Percentiles rank a stretch among this genome's conserved stretches.
Evolutionary conservation across 2,888 invertebrate species (phyloP).

Genomic region (Autographa pulchrina): DNA sequence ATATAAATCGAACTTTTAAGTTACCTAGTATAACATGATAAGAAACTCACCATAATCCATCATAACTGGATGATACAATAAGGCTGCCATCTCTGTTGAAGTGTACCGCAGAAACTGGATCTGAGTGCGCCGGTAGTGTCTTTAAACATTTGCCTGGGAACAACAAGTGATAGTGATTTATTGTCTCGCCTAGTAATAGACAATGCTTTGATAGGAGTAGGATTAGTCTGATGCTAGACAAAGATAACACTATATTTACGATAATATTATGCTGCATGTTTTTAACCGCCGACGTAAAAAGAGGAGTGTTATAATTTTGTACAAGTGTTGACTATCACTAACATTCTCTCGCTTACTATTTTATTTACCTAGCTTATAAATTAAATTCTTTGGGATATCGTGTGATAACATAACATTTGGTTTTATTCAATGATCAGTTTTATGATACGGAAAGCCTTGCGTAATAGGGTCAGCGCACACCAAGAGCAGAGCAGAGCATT

Average conservation of each 20-base stretch:
- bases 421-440: not conserved
- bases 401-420: not conserved
- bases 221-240: too few species aligned
- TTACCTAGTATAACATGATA: not conserved
- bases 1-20: not conserved
- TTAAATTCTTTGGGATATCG: too few species aligned
- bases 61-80: conserved; percentile 99
- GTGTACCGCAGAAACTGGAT: conserved; percentile 99
- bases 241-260: too few species aligned
- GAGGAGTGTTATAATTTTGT: too few species aligned
- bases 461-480: too few species aligned
- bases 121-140: conserved; percentile 99
- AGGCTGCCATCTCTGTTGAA: conserved; percentile 99
- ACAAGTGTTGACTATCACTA: too few species aligned
- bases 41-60: conserved; percentile 96
- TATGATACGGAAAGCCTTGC: not conserved
- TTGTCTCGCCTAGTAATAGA: not conserved
- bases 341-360: too few species aligned
- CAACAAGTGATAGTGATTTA: conserved; percentile 6
- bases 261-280: too few species aligned
- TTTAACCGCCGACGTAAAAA: too few species aligned
- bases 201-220: not conserved
- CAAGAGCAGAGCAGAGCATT: too few species aligned
- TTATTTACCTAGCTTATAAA: too few species aligned
- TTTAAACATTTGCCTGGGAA: conserved; percentile 95